Evolutionary conservation across 92 coral and sea anemone species (phyloP), one percentile per base, ranked within the genome.

Genomic region (Zoanthus solanderi): DNA sequence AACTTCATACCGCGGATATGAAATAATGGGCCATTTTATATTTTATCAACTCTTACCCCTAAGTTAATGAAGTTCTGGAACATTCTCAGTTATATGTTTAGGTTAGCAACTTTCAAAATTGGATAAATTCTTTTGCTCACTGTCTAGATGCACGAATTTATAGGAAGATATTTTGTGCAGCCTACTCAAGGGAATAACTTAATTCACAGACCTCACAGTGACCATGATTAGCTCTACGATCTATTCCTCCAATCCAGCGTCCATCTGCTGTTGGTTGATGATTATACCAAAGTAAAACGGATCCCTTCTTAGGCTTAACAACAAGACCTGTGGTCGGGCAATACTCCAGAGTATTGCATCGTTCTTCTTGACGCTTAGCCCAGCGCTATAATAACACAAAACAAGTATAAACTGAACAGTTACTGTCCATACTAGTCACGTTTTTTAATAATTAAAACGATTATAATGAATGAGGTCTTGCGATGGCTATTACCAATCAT

Each of bases 211-310:
- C 95, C 90, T 94, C 98, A 87, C 98, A 95, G 72, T 93, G 92
- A 5, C 98, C 96, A 87, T 90, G 83, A 88, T 93, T 77, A 77
- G 91, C 89, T 60, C 92, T 89, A 57, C 90, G 92, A 71, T 95
- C 94, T 28, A 91, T 87, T 30, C 90, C 89, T 11, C 96, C 98
- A 1, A 93, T 67, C 98, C 98, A 95, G 28, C 86, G 87, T 44
- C 90, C 90, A 15, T 93, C 93, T 46, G 82, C 89, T 56, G 84
- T 95, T 13, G 83, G 74, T 85, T 84, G 86, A 88, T 95, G 98
- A 71, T 95, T 95, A 58, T 95, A 95, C 96, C 96, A 95, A 91
- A 95, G 77, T 58, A 95, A 13, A 15, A 93, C 96, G 75, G 89
- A 93, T 30, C 98, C 98, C 77, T 89, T 88, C 76, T 91, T 77